Evolutionary conservation across 2,113 vertebrate species (phyloP).

Genomic region (Lepus europaeus): DNA sequence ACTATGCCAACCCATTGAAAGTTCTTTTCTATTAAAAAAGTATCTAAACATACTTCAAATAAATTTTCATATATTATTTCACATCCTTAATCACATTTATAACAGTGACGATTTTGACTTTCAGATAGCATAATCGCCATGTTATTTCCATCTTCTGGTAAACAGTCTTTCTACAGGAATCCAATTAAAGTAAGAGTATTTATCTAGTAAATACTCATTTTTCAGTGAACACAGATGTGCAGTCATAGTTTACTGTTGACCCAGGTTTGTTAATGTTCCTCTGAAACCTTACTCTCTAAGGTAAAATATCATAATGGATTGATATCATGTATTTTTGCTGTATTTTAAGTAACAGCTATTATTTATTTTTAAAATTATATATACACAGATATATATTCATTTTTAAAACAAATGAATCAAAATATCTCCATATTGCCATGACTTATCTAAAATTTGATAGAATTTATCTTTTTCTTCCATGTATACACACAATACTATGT

Average conservation of each 20-base stretch:
- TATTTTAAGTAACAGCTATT: background rate
- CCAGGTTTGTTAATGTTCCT: background rate
- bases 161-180: constrained; percentile 97
- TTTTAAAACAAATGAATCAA: too few relatives aligned
- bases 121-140: constrained; percentile 97
- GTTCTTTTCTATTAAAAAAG: background rate
- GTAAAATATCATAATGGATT: too few relatives aligned
- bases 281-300: background rate
- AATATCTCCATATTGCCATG: too few relatives aligned
- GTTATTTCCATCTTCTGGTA: constrained; percentile 98
- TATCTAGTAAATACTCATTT: background rate
- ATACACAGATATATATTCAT: too few relatives aligned
- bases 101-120: constrained; percentile 57
- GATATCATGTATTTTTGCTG: background rate
- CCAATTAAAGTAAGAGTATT: constrained; percentile 91
- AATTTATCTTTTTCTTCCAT: too few relatives aligned
- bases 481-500: too few relatives aligned
- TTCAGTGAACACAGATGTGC: background rate
- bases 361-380: background rate
- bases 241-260: background rate
- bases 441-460: too few relatives aligned
- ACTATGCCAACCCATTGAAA: too few relatives aligned
- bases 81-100: background rate
- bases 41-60: background rate
- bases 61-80: background rate